Evolutionary conservation across 2,888 invertebrate species (phyloP), one percentile per base, ranked within the genome.

Genomic region (Rhingia campestris): DNA sequence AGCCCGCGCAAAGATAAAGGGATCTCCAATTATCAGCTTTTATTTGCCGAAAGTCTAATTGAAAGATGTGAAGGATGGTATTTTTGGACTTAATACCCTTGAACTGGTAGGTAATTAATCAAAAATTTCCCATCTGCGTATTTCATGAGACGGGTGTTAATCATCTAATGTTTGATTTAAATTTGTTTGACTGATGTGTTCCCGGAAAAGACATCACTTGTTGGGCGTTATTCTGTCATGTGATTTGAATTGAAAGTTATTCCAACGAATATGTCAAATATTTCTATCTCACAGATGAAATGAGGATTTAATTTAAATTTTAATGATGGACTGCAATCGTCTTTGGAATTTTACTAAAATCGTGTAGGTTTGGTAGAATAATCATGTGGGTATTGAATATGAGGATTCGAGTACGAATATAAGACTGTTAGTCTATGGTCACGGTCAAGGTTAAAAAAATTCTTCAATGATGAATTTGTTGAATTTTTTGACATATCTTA

Each of bases 21-120:
- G 73, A 22, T 22, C 22, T 22, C 22, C 22, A 22, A 22, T 22
- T 22, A 22, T 22, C 22, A 22, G 22, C 22, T 22, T 22, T 22
- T 22, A 22, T 22, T 22, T 22, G 22, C 22, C 22, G 2, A 22
- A 22, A 22, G 22, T 22, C 22, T 22, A 22, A 22, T 54, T 53
- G 47, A 39, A 47, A 73, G 54, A 35, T 49, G 41, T 43, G 51
- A 14, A 4, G 43, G 70, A 5, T 14, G 35, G 12, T 73, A 64
- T 73, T 73, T 63, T 56, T 41, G 41, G 39, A 56, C 10, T 14
- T 32, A 47, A 53, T 47, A 32, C 4, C 73, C 73, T 56, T 73
- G 73, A 73, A 73, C 64, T 73, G 47, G 10, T 39, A 39, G 14
- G 41, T 53, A 64, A 64, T 64, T 49, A 53, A 64, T 64, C 51